Base-by-base conservation (phyloP, 2,113 vertebrate species). In the Mastomys natalensis region DNA sequence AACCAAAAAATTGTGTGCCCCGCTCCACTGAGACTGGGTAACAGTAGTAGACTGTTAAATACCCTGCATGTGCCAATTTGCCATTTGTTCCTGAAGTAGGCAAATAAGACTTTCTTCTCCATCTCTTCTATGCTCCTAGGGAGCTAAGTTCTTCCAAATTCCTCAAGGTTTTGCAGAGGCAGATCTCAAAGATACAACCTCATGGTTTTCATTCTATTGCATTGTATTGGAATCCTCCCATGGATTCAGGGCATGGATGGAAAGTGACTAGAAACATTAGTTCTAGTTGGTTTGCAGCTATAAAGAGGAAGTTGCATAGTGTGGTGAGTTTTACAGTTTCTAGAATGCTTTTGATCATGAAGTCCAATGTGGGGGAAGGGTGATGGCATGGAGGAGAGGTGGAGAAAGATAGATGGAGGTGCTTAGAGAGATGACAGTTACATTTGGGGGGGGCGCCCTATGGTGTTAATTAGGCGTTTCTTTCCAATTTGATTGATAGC, bases 391-490 rank as follows among this genome's bases (percentile, higher is more conserved):
- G 76, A 84, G 40, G 64, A 15, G 40, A 68, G 62, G n/a, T 22
- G n/a, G 81, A 91, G 45, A 92, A 74, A 76, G 64, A 43, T 73
- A 31, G 24, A 40, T 13, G 3, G 82, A 78, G 73, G 31, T 96
- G 72, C 82, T 95, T 40, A 55, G 93, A 95, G 70, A 96, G 94
- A 94, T 87, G 29, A 93, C 66, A 95, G 93, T 86, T 89, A 87
- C 51, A 89, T 76, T 24, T 48, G 45, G 45, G 5, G 5, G 5
- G 5, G 97, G 91, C 97, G 78, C 74, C 93, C 95, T 95, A 91
- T 94, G 89, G 95, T 92, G 91, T 96, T 97, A 97, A 97, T 96
- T 96, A 97, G 87, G 97, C 95, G 95, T 96, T 97, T 97, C 93
- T 96, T 97, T 96, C 96, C 96, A 96, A 94, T 53, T 93, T 96